Evolutionary conservation across 2,797 vertebrate species (phyloP), one percentile per base, ranked within the genome.

Genomic region (Chiroxiphia lanceolata): DNA sequence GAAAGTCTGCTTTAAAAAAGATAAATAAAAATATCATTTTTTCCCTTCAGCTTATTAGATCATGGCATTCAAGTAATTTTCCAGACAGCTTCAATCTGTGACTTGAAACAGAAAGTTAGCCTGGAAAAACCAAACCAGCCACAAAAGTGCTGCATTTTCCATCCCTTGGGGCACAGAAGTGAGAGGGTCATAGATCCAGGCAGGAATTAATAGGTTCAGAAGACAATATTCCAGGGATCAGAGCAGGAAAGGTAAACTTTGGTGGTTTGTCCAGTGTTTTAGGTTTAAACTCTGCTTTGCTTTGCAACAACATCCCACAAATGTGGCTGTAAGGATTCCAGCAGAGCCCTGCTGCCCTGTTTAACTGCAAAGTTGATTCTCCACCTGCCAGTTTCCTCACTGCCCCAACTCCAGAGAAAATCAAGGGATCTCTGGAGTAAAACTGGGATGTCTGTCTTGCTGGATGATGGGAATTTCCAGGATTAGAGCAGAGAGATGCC

Each of bases 1-100:
- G 93, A 80, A 96, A 88, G 23, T 70, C 65, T 95, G 67, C 42
- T 75, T 90, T 33, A 38, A 83, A 89, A 89, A 93, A 93, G 42
- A 83, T 17, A 65, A 85, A 91, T 45, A 54, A 38, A 86, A 68
- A 50, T 17, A 18, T 59, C 10, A 4, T 51, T 85, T 92, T 91
- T 90, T 90, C 87, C 90, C 84, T 89, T 91, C 82, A 63, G 38
- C 31, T 75, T 74, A 63, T 85, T 90, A 92, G 83, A 87, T 69
- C 77, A 68, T 67, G 54, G 61, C 69, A 90, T 50, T 68, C 53
- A 54, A 82, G 59, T 40, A 47, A 67, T 82, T 94, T 93, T 89
- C 87, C 89, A 95, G 70, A 23, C 63, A 70, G 79, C 48, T 87
- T 87, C 54, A 64, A 68, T 87, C 76, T 77, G 51, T 71, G 60